Percentiles rank a stretch among this genome's conserved stretches.
Evolutionary conservation across 2,888 invertebrate species (phyloP).

Genomic region (Drosophila cracens): DNA sequence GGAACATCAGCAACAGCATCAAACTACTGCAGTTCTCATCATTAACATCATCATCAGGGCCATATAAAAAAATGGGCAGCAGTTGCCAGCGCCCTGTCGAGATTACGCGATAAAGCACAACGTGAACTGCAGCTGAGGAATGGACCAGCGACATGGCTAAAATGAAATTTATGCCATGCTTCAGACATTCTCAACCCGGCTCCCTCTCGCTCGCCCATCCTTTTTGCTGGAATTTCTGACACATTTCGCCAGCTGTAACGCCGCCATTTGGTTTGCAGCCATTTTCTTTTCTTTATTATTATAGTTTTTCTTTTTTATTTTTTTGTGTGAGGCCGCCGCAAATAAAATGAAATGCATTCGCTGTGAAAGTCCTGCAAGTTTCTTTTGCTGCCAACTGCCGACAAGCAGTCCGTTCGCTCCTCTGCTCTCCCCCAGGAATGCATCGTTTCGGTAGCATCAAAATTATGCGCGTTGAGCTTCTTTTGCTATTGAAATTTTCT

Average conservation of each 20-base stretch:
- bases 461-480: constrained; percentile 71
- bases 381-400: constrained; percentile 1
- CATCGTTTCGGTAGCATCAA: constrained; percentile 18
- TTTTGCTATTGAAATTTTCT: constrained; percentile 69
- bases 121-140: constrained; percentile 58
- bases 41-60: constrained; percentile 71
- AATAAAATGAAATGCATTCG: constrained; percentile 71
- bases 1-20: constrained; percentile 48
- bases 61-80: constrained; percentile 44
- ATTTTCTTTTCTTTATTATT: constrained; percentile 12
- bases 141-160: constrained; percentile 68
- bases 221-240: constrained; percentile 43
- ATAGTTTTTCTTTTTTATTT: background rate
- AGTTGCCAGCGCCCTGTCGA: constrained; percentile 60
- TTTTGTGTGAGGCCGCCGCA: constrained; percentile 29
- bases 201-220: constrained; percentile 5
- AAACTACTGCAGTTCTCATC: constrained; percentile 15
- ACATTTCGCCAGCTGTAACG: constrained; percentile 59
- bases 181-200: constrained; percentile 15
- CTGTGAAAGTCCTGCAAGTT: constrained; percentile 24
- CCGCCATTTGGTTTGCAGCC: constrained; percentile 64
- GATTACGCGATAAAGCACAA: constrained; percentile 74
- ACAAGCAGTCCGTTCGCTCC: background rate
- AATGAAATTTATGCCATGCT: constrained; percentile 61
- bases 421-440: constrained; percentile 5